These are phyloP conservation scores for Sesia bembeciformis DNA, from an alignment of 2,888 invertebrate species.

Conservation along the genomic window DNA sequence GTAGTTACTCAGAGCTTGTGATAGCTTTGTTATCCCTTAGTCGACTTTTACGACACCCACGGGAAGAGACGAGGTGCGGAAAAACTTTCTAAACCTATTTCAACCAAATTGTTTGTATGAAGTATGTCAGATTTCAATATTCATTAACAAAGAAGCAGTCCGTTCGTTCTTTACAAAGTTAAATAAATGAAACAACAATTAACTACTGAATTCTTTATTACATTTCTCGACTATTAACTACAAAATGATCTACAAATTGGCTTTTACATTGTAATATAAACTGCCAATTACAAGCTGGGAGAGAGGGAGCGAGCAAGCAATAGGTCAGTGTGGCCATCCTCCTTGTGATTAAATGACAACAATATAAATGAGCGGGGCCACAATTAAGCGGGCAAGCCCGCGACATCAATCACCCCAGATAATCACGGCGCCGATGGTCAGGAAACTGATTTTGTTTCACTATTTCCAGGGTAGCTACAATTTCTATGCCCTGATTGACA, in stretches of 20 bases:
- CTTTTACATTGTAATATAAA: background rate
- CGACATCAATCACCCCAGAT: conserved; percentile 41
- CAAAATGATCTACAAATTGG: background rate
- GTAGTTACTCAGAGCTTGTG: too few species aligned
- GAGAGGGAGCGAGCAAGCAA: conserved; percentile 7
- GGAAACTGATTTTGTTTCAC: conserved; percentile 34
- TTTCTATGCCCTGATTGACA: background rate
- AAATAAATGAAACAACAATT: too few species aligned
- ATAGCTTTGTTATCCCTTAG: too few species aligned
- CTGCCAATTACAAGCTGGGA: background rate
- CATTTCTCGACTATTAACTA: background rate
- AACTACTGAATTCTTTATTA: background rate
- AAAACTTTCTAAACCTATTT: too few species aligned
- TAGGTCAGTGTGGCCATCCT: conserved; percentile 4
- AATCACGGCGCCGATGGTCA: conserved; percentile 11
- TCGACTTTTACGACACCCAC: too few species aligned
- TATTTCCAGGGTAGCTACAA: conserved; percentile 20
- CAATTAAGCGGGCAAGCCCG: conserved; percentile 41
- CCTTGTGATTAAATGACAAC: conserved; percentile 47
- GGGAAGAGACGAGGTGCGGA: too few species aligned
- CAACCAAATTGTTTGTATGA: too few species aligned
- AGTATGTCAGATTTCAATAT: too few species aligned
- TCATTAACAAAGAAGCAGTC: too few species aligned
- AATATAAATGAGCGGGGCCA: conserved; percentile 52
- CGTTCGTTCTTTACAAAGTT: too few species aligned